Conservation (phyloP, 1,140 invertebrate species). For the Magallana angulata region DNA sequence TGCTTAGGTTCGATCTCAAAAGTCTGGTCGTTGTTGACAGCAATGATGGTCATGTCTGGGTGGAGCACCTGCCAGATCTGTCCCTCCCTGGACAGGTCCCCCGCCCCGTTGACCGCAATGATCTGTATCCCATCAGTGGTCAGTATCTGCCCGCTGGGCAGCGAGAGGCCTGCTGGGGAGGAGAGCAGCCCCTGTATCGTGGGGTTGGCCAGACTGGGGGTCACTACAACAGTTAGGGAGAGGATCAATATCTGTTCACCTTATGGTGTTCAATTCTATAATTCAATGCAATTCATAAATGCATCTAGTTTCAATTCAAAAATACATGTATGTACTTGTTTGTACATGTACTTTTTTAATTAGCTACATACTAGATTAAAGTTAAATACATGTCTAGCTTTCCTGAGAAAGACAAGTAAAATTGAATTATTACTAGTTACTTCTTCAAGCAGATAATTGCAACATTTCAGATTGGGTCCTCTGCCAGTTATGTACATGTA, state of each 20-base stretch:
- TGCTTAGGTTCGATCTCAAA: slow-evolving; percentile 55
- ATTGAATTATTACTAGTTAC: no score
- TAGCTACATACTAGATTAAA: no score
- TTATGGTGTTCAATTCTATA: neutral
- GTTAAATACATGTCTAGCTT: no score
- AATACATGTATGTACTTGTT: no score
- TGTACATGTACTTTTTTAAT: no score
- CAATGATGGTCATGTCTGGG: slow-evolving; percentile 70
- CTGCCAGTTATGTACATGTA: no score
- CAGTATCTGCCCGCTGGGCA: slow-evolving; percentile 58
- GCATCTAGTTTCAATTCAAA: no score
- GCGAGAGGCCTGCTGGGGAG: slow-evolving; percentile 60
- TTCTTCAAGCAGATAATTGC: no score
- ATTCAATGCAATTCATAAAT: neutral
- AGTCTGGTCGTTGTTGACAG: slow-evolving; percentile 58
- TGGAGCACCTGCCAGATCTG: slow-evolving; percentile 69
- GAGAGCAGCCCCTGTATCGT: slow-evolving; percentile 73
- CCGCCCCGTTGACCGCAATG: slow-evolving; percentile 68
- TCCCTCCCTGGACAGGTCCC: slow-evolving; percentile 60
- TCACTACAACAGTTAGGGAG: slow-evolving; percentile 54
- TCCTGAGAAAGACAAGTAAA: no score
- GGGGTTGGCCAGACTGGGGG: slow-evolving; percentile 65
- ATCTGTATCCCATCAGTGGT: slow-evolving; percentile 72
- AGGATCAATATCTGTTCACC: neutral
- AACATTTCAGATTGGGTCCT: no score